Base-by-base conservation (phyloP, 2,888 invertebrate genomes). In the Microctonus aethiopoides region DNA sequence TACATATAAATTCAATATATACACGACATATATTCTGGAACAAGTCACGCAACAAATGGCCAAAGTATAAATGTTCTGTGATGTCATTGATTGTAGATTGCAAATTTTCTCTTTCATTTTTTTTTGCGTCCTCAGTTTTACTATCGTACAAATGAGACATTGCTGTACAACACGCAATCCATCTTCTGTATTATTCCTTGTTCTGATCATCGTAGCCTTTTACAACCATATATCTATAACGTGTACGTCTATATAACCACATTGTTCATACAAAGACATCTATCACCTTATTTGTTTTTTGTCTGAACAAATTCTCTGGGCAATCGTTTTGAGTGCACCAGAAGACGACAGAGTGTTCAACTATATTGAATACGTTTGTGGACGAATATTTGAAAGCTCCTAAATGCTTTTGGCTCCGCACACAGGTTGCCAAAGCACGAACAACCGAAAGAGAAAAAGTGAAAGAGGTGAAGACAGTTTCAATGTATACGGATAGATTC, bases 121-220 rank as follows among this genome's bases (percentile, higher is more conserved):
- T 36, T 24, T 26, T 16, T 34, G 22, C 24, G 54, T 34, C 32
- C 5, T 62, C 62, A 32, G 46, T 56, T 46, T 66, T 59, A 67
- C 63, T 32, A 63, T 62, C 57, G 54, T 56, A 51, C 10, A 22
- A 65, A 77, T 79, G 79, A 80, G 78, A 78, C 79, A 82, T 81
- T 81, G 78, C 77, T 74, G 66, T 51, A 34, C 71, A 76, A 78
- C 79, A 81, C 77, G 79, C 78, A 75, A 66, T 64, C 70, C 64
- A 57, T 70, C 63, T 26, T 56, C 56, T 68, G 64, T 68, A 26
- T 2, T 34, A 26, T 54, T 24, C 26, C 11, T 3, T 24, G 24
- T 26, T 54, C 9, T 24, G 54, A n/a, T 54, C 54, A 26, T 26
- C 54, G 13, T 16, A n/a, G 46, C 16, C 4, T n/a, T 46, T 16